Base-by-base conservation (phyloP, 1,140 invertebrate genomes). In the Colletes latitarsis region DNA sequence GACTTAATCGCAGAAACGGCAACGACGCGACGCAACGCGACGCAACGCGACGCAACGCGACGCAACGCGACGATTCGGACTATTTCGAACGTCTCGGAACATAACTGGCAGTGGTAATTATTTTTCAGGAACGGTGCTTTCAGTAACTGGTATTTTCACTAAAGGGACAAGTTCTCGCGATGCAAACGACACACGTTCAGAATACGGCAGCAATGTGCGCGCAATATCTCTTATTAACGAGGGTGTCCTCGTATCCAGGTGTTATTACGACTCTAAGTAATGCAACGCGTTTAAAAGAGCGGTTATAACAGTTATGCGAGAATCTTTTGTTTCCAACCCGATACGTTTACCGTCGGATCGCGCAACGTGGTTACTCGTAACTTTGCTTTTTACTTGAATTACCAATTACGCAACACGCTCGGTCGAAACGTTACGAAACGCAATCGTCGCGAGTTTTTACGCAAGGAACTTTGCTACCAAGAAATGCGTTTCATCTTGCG, bases 231-330 rank as follows among this genome's bases (percentile, higher is more conserved):
- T 77, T 77, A 81, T 81, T 85, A 85, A 83, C 83, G 83, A 85
- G 82, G 72, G 49, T 53, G 60, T 84, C 72, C 83, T 84, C 73
- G 72, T 71, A 73, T 83, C 21, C 66, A 63, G 52, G 62, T 75
- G 58, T 81, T 83, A 73, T 85, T 84, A 84, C 79, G 64, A 67
- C 49, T n/a, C n/a, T n/a, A n/a, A n/a, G n/a, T 77, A 82, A 75
- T 71, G 74, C 64, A 57, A 17, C 19, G 21, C 66, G 53, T 84
- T n/a, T n/a, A n/a, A n/a, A n/a, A n/a, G n/a, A n/a, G n/a, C n/a
- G n/a, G n/a, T n/a, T n/a, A n/a, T n/a, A n/a, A n/a, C 69, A 78
- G 57, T 60, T n/a, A 62, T 78, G 58, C 53, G 72, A 82, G 73
- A 82, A 74, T 76, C 70, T 78, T 84, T 84, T 86, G 78, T 84